Evolutionary conservation across 2,113 vertebrate genomes (phyloP), one percentile per base, ranked within the genome.

Genomic region (Plecturocebus donacophilus): DNA sequence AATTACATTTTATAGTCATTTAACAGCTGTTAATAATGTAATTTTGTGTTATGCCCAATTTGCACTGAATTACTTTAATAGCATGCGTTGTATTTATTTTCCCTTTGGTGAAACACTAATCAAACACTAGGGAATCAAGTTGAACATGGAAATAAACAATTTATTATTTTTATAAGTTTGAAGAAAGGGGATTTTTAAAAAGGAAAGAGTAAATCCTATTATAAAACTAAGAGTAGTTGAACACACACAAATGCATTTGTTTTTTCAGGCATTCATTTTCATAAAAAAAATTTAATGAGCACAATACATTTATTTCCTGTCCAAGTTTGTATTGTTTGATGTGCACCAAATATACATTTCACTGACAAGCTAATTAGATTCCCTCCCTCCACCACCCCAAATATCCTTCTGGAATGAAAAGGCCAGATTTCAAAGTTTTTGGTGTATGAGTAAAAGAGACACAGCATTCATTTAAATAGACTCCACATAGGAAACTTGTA

Each of bases 1-100:
- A 98, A 98, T 97, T 98, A 94, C 97, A 96, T 98, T 98, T 98
- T 97, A 97, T 97, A 98, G 96, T 98, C 96, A 97, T 97, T 98
- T 98, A 97, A 98, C 97, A 97, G 96, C 97, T 98, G 97, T 95
- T 97, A 97, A 97, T 97, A 98, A 98, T 97, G 97, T 97, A 97
- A 98, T 98, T 98, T 98, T 97, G 87, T 95, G 97, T 97, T 97
- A 93, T 97, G 96, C 96, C 96, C 95, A 97, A 98, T 97, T 98
- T 98, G 95, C 97, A 86, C 96, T 95, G 96, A 98, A 98, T 98
- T 98, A 97, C 96, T 97, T 97, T 97, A 98, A 98, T 97, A 95
- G 91, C 91, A 95, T 82, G 90, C 80, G 75, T 87, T 96, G 96
- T 97, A 96, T 97, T 97, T 98, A 96, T 97, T 96, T 97, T 96